These are phyloP conservation scores for Micromys minutus DNA, from an alignment of 2,113 vertebrate species.

Conservation along the genomic window DNA sequence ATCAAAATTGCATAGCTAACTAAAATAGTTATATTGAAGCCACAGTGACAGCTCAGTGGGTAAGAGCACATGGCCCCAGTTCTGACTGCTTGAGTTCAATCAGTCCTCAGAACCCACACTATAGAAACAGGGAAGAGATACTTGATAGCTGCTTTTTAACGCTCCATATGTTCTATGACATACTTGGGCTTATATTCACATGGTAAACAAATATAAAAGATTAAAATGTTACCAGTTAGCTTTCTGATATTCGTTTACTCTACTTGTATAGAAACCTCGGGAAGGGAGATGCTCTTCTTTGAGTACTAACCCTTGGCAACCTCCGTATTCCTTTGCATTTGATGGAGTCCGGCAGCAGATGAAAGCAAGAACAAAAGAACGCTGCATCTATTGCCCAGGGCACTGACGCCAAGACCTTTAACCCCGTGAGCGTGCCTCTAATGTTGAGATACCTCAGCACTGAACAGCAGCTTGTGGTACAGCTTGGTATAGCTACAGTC, in stretches of 20 bases:
- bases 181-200: neutral
- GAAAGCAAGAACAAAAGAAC: neutral
- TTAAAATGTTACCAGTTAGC: neutral
- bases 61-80: neutral
- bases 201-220: neutral
- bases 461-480: neutral
- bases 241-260: neutral
- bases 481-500: neutral
- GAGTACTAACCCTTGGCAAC: neutral
- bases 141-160: neutral
- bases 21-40: neutral
- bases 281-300: neutral
- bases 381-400: neutral
- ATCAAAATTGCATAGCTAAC: neutral
- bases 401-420: neutral
- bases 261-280: neutral
- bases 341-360: neutral
- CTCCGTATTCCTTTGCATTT: neutral
- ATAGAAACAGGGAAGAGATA: neutral
- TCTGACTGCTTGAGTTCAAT: neutral
- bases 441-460: neutral
- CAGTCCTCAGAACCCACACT: neutral
- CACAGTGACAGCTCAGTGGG: neutral
- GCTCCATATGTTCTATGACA: neutral
- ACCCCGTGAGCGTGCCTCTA: neutral